Base-by-base conservation (phyloP, 2,888 invertebrate genomes). In the Apeira syringaria region DNA sequence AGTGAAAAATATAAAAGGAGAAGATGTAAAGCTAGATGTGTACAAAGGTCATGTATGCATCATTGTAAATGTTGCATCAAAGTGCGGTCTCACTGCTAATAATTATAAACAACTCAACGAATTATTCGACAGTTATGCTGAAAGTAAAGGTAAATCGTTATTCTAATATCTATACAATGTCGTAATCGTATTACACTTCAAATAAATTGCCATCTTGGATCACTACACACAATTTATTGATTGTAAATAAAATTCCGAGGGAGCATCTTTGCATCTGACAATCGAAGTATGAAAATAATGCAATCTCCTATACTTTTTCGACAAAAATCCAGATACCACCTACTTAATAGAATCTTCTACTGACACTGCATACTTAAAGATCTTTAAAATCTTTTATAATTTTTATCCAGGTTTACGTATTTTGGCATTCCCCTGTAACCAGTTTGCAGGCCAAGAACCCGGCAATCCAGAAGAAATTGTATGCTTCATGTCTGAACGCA, bases 401-500 rank as follows among this genome's bases (percentile, higher is more conserved):
- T n/a, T n/a, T n/a, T 29, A 12, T n/a, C n/a, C 29, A 44, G 44
- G 33, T n/a, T 7, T 97, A 27, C 91, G 92, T 57, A 95, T 97
- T 59, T 89, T 97, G 48, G 96, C 94, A 1, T 97, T 97, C 76
- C 97, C 97, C 0, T 97, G 97, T 82, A 97, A 97, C 74, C 97
- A 97, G 74, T 97, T 97, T 68, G 93, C 91, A 10, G 92, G 92
- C 0, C 92, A 94, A 67, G 94, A 94, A 63, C 94, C 94, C 0
- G 94, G 94, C 0, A 82, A 80, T 45, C 62, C 91, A 9, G 93
- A 92, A 7, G 91, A 92, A 20, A 93, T 94, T 59, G 92, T 92
- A 34, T 92, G 91, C 59, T 94, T 93, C 62, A 89, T 91, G n/a
- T 76, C 90, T 8, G 91, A 91, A 4, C 90, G 92, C 25, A 93